phyloP scores from a whole-genome alignment of 1,140 invertebrate species.

The Andricus grossulariae region DNA sequence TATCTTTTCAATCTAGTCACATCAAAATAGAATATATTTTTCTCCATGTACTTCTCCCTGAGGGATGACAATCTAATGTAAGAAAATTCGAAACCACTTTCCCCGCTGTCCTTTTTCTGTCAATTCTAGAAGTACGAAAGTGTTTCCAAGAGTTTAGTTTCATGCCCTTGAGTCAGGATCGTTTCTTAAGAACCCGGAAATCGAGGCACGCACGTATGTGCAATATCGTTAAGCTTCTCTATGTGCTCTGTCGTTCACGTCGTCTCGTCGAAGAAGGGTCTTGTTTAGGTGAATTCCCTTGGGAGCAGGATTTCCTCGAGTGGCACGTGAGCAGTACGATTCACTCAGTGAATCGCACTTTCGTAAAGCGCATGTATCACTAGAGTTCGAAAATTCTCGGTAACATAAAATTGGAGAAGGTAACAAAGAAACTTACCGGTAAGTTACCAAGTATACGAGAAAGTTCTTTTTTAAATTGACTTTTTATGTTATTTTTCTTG shows the following conservation, averaged over 20 bases:
- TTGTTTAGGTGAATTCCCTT: constrained; percentile 8
- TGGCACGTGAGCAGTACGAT: neutral
- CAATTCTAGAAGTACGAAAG: neutral
- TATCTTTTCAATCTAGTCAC: neutral
- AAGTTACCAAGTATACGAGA: too few species aligned
- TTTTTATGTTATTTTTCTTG: too few species aligned
- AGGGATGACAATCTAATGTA: too few species aligned
- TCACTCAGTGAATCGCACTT: constrained; percentile 14
- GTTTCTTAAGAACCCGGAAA: constrained; percentile 1
- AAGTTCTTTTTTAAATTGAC: too few species aligned
- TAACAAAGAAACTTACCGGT: too few species aligned
- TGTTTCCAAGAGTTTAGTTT: neutral
- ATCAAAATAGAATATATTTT: too few species aligned
- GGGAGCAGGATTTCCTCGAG: constrained; percentile 13
- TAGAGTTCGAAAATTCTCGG: too few species aligned
- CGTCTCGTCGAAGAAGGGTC: neutral
- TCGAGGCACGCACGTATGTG: constrained; percentile 10
- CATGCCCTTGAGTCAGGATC: neutral
- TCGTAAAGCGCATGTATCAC: neutral
- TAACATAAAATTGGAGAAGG: too few species aligned
- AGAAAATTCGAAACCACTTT: neutral
- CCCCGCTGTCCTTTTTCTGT: neutral
- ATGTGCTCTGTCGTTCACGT: neutral
- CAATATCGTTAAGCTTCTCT: neutral
- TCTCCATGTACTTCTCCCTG: too few species aligned